Evolutionary conservation across 1,140 invertebrate species (phyloP).

Genomic region (Drosophila ogumai): DNA sequence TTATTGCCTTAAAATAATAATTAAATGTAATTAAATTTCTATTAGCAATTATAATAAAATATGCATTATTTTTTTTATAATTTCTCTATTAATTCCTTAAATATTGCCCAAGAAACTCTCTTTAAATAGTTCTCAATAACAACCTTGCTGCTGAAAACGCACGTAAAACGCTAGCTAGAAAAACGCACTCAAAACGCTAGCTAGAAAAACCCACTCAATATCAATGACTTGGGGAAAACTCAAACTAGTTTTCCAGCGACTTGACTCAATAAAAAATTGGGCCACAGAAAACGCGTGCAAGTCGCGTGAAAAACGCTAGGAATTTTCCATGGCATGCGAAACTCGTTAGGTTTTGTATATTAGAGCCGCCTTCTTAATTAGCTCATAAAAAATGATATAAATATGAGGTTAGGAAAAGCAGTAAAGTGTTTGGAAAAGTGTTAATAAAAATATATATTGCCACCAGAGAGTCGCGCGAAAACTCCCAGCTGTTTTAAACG

Average conservation of each 20-base stretch:
- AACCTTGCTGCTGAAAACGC: too few relatives aligned
- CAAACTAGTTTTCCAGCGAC: constrained; percentile 23
- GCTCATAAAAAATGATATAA: constrained; percentile 15
- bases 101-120: too few relatives aligned
- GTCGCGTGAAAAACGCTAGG: constrained; percentile 14
- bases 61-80: background rate
- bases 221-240: background rate
- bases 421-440: background rate
- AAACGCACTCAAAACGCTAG: constrained; percentile 6
- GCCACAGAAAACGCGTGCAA: constrained; percentile 14
- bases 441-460: constrained; percentile 24
- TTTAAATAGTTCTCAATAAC: too few relatives aligned
- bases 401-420: constrained; percentile 1
- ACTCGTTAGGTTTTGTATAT: constrained; percentile 17
- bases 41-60: too few relatives aligned
- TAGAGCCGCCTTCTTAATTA: background rate
- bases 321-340: constrained; percentile 13
- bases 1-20: too few relatives aligned
- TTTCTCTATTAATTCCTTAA: background rate
- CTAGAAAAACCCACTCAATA: background rate
- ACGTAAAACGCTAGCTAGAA: too few relatives aligned
- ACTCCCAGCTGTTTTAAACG: constrained; percentile 35
- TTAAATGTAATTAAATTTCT: too few relatives aligned
- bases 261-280: background rate
- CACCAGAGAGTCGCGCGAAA: constrained; percentile 10